Evolutionary conservation across 2,113 vertebrate species (phyloP).

Genomic region (Astatotilapia flaviijosephi): DNA sequence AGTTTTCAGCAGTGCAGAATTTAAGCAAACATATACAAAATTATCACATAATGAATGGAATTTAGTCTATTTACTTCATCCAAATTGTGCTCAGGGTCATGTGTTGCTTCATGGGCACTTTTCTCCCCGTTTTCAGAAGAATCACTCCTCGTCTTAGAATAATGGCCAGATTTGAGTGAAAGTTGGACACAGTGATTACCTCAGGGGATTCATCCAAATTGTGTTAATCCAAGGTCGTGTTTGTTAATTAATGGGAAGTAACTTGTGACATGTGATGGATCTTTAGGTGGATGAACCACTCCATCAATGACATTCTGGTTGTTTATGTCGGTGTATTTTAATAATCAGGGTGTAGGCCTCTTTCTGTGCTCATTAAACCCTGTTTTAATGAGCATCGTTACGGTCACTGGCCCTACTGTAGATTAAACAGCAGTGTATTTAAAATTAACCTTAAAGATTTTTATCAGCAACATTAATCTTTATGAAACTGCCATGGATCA

Average conservation of each 20-base stretch:
- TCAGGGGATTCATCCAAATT: neutral
- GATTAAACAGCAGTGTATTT: neutral
- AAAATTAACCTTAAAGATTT: neutral
- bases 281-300: neutral
- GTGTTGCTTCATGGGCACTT: neutral
- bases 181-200: neutral
- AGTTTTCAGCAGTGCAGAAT: neutral
- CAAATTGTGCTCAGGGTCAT: neutral
- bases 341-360: neutral
- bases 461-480: neutral
- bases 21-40: neutral
- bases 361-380: neutral
- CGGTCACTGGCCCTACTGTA: neutral
- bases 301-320: neutral
- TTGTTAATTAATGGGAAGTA: neutral
- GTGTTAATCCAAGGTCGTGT: neutral
- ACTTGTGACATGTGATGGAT: neutral
- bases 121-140: neutral
- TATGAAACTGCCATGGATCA: neutral
- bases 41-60: neutral
- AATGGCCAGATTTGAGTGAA: neutral
- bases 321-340: neutral
- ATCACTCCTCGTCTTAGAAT: neutral
- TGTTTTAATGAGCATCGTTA: neutral
- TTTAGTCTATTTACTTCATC: neutral